A percentile compares a stretch with the other conserved stretches of the same genome.
phyloP scores from a whole-genome alignment of 92 coral and sea anemone species.

The Porites cylindrica region DNA sequence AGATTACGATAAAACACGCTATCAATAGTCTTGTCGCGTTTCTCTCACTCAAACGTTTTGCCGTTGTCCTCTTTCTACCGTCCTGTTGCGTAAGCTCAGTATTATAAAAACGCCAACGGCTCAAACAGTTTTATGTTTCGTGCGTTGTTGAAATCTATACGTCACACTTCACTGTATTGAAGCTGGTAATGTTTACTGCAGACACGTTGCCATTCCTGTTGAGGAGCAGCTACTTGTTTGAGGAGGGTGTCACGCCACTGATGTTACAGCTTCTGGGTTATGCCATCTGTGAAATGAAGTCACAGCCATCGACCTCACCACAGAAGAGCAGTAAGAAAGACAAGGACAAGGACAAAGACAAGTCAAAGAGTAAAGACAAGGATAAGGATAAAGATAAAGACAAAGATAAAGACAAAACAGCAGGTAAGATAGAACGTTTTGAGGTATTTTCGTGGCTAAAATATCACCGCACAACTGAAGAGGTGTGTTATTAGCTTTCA shows the following conservation, averaged over 20 bases:
- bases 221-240: constrained; percentile 94
- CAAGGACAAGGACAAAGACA: constrained; percentile 82
- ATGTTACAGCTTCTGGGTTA: constrained; percentile 93
- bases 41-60: no score
- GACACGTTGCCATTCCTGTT: constrained; percentile 91
- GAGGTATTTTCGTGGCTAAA: not conserved
- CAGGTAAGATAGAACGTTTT: not conserved
- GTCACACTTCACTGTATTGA: no score
- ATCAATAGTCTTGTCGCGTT: no score
- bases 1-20: no score
- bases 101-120: no score
- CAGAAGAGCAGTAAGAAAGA: constrained; percentile 79
- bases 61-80: no score
- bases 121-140: no score
- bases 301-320: constrained; percentile 71
- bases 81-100: no score
- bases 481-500: no score
- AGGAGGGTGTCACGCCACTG: constrained; percentile 95
- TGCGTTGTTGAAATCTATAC: no score
- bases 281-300: constrained; percentile 90
- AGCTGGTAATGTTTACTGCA: constrained; percentile 11
- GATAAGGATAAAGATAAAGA: constrained; percentile 81
- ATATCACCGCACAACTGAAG: not conserved
- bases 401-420: constrained; percentile 70
- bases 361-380: constrained; percentile 71